Evolutionary conservation across 53 echinoderm and acorn worm species (phyloP).

Genomic region (Arbacia lixula): DNA sequence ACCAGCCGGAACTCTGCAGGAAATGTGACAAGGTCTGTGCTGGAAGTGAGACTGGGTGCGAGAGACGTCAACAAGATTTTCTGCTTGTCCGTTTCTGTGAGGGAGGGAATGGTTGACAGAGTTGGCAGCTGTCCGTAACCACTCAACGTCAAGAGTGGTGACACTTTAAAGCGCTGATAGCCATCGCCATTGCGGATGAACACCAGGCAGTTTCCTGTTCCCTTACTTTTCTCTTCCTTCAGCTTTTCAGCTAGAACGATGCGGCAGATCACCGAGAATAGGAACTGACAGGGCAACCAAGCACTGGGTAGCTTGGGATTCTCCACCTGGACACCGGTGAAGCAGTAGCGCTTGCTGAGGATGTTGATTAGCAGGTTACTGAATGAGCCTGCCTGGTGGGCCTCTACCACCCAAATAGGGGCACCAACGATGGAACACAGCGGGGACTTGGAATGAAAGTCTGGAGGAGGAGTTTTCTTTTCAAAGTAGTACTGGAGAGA

Average conservation of each 20-base stretch:
- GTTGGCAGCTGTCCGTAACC: conserved; percentile 53
- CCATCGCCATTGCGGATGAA: conserved; percentile 44
- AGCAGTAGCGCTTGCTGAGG: conserved; percentile 63
- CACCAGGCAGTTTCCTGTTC: conserved; percentile 1
- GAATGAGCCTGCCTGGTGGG: conserved; percentile 54
- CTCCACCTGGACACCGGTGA: conserved; percentile 64
- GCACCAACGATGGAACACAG: conserved; percentile 26
- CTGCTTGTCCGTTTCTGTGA: conserved; percentile 38
- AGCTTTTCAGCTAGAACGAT: conserved; percentile 18
- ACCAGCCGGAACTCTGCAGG: conserved; percentile 55
- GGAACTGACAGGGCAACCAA: conserved; percentile 35
- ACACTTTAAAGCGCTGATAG: conserved; percentile 37
- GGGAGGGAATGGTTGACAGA: conserved; percentile 51
- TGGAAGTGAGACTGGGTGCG: conserved; percentile 12
- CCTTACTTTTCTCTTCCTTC: not conserved
- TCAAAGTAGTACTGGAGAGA: conserved; percentile 36
- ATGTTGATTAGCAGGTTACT: conserved; percentile 57
- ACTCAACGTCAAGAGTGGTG: conserved; percentile 27
- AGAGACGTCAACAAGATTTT: conserved; percentile 37
- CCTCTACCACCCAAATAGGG: conserved; percentile 61
- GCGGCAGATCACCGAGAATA: conserved; percentile 2
- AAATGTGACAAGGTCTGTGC: conserved; percentile 27
- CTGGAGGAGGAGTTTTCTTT: conserved; percentile 5
- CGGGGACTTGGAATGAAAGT: conserved; percentile 13
- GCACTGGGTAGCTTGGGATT: conserved; percentile 49